phyloP scores from a whole-genome alignment of 2,113 vertebrate species.

The Chionomys nivalis region DNA sequence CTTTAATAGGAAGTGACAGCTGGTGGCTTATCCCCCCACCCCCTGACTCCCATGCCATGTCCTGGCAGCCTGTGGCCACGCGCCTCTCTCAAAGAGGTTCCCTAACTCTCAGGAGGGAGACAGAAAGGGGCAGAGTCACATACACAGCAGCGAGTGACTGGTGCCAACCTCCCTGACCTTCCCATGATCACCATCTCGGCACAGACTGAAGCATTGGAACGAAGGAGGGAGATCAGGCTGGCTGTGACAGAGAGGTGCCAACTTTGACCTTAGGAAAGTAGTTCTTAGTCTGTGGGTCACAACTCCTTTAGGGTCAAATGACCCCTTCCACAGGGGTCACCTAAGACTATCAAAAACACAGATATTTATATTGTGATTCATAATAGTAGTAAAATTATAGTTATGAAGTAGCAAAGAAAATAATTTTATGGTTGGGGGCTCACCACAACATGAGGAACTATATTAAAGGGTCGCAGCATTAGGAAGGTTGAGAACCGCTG shows the following conservation, averaged over 20 bases:
- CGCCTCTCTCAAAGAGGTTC: background rate
- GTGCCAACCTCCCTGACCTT: too few relatives aligned
- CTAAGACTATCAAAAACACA: background rate
- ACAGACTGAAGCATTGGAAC: background rate
- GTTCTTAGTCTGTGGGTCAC: background rate
- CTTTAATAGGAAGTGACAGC: background rate
- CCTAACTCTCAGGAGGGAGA: background rate
- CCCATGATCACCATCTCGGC: background rate
- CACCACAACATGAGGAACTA: background rate
- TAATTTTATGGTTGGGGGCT: background rate
- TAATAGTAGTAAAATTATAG: background rate
- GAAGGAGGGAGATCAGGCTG: background rate
- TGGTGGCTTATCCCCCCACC: background rate
- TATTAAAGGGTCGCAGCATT: background rate
- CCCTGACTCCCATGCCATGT: accelerated
- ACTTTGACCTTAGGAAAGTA: background rate
- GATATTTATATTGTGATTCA: background rate
- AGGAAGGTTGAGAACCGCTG: background rate
- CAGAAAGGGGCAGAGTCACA: too few relatives aligned
- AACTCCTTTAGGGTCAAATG: background rate
- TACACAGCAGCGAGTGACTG: background rate
- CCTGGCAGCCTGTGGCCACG: background rate
- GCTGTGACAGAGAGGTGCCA: background rate
- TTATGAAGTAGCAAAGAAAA: background rate
- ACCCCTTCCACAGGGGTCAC: background rate